Percentiles rank a stretch among this genome's conserved stretches.
Evolutionary conservation across 2,888 invertebrate genomes (phyloP).

Genomic region (Magallana nippona): DNA sequence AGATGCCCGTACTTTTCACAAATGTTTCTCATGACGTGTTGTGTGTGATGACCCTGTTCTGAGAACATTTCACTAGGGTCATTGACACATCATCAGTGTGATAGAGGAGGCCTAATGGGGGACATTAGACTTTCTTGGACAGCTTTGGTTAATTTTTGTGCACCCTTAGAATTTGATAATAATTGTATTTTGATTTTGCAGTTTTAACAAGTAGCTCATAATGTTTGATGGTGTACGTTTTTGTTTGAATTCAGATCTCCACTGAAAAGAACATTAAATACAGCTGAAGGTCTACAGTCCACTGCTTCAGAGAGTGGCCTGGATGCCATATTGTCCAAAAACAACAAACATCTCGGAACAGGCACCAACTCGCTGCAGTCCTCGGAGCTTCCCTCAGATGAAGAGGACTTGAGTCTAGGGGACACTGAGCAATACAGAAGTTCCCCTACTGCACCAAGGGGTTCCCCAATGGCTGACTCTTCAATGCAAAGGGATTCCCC

Average conservation of each 20-base stretch:
- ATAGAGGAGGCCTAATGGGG: too few relatives aligned
- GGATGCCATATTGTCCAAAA: not conserved
- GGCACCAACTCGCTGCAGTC: conserved; percentile 35
- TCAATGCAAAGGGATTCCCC: conserved; percentile 19
- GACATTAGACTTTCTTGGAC: too few relatives aligned
- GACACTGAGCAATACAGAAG: conserved; percentile 16
- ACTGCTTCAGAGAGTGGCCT: conserved; percentile 22
- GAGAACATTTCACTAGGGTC: too few relatives aligned
- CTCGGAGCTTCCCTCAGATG: conserved; percentile 30
- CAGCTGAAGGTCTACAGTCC: conserved; percentile 19
- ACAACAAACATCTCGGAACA: not conserved
- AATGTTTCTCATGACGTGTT: too few relatives aligned
- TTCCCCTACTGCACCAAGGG: conserved; percentile 32
- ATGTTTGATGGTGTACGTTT: too few relatives aligned
- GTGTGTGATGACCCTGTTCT: too few relatives aligned
- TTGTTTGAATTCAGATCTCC: conserved; percentile 26
- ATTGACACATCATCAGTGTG: too few relatives aligned
- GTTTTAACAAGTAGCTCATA: too few relatives aligned
- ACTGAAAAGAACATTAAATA: conserved; percentile 33
- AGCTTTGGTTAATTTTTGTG: too few relatives aligned
- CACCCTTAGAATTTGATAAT: too few relatives aligned
- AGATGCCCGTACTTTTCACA: too few relatives aligned
- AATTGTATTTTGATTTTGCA: too few relatives aligned
- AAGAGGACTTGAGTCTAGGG: conserved; percentile 19
- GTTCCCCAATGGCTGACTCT: conserved; percentile 5